A percentile compares a stretch with the other conserved stretches of the same genome.
phyloP scores from a whole-genome alignment of 2,797 vertebrate species.

The Menidia menidia region DNA sequence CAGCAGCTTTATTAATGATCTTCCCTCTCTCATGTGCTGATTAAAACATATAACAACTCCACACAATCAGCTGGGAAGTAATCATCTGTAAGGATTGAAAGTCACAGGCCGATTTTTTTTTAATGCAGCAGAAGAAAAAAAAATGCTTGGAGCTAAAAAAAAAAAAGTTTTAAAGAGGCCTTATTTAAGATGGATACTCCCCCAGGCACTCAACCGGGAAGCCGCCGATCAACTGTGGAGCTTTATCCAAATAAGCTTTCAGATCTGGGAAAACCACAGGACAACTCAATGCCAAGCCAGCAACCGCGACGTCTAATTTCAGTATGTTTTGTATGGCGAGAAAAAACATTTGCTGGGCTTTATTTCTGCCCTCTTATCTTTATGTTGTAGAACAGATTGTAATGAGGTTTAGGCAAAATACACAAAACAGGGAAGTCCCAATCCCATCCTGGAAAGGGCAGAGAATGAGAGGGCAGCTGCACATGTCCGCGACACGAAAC shows the following conservation, averaged over 20 bases:
- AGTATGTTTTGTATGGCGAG: slow-evolving; percentile 16
- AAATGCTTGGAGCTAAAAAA: background rate
- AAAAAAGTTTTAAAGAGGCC: slow-evolving; percentile 37
- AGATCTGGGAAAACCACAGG: slow-evolving; percentile 39
- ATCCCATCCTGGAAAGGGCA: background rate
- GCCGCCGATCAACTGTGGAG: slow-evolving; percentile 36
- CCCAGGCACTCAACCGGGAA: slow-evolving; percentile 58
- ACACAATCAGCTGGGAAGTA: background rate
- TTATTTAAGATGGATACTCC: slow-evolving; percentile 59
- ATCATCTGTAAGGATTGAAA: background rate
- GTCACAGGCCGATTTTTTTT: background rate
- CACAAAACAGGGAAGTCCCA: slow-evolving; percentile 21
- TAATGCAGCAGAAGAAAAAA: background rate
- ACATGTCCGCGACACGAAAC: slow-evolving; percentile 36
- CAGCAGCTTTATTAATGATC: slow-evolving; percentile 38
- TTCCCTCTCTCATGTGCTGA: slow-evolving; percentile 37
- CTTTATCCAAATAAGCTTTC: slow-evolving; percentile 59
- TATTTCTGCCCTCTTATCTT: background rate
- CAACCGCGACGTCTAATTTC: slow-evolving; percentile 27
- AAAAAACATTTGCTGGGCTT: background rate
- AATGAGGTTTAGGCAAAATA: slow-evolving; percentile 16
- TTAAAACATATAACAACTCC: slow-evolving; percentile 37
- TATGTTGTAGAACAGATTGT: background rate
- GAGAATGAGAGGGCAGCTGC: slow-evolving; percentile 17
- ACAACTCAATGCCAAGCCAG: slow-evolving; percentile 30